Evolutionary conservation across 2,888 invertebrate genomes (phyloP).

Genomic region (Acleris holmiana): DNA sequence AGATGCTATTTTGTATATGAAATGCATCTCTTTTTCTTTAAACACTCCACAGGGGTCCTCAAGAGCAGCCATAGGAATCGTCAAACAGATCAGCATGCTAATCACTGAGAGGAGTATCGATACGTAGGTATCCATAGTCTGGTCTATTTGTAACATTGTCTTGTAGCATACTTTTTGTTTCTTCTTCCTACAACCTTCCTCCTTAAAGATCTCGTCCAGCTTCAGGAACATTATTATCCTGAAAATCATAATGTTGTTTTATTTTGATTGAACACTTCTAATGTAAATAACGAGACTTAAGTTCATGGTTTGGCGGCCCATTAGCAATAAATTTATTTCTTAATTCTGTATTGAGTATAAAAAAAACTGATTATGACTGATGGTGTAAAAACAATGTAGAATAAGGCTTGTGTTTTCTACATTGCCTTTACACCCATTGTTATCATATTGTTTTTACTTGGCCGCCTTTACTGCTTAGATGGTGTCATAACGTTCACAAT

Average conservation of each 20-base stretch:
- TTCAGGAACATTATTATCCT: neutral
- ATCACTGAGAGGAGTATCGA: neutral
- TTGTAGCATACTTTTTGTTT: neutral
- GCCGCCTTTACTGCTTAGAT: no score
- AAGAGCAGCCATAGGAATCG: neutral
- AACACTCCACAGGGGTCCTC: neutral
- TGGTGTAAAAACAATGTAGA: no score
- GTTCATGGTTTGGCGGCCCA: neutral
- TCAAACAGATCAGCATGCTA: neutral
- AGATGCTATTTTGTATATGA: neutral
- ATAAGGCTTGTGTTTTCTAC: no score
- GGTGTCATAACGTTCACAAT: no score
- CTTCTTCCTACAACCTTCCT: neutral
- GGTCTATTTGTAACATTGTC: neutral
- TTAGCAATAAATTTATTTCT: no score
- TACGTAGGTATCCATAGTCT: neutral
- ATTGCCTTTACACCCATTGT: no score
- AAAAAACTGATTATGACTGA: no score
- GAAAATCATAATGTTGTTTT: neutral
- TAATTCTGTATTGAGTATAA: no score
- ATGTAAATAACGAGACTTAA: neutral
- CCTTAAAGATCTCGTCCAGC: neutral
- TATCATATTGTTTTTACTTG: no score
- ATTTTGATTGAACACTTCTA: neutral
- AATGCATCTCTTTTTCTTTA: neutral